Evolutionary conservation across 2,113 vertebrate species (phyloP).

Genomic region (Oncorhynchus keta): DNA sequence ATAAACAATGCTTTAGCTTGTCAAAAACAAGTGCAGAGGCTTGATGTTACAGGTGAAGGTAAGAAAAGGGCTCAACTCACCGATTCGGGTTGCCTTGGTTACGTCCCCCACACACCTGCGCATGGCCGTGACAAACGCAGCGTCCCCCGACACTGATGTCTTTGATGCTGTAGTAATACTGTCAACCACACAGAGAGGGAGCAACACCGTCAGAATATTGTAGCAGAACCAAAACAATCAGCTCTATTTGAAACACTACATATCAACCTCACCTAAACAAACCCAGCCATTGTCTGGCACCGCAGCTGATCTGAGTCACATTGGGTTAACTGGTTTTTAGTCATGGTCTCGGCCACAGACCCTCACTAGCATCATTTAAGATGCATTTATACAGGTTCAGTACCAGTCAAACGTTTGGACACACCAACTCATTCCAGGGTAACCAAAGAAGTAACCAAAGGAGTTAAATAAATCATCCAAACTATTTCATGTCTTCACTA

Average conservation of each 20-base stretch:
- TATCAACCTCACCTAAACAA: slow-evolving; percentile 24
- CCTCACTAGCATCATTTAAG: no score
- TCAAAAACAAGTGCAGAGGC: no score
- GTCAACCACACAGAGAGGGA: slow-evolving; percentile 27
- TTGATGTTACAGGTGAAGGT: no score
- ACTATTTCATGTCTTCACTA: no score
- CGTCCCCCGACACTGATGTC: slow-evolving; percentile 90
- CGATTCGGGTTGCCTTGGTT: slow-evolving; percentile 56
- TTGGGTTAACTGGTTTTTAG: no score
- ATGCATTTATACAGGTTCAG: no score
- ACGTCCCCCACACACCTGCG: slow-evolving; percentile 74
- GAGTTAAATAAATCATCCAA: no score
- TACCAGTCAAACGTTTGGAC: no score
- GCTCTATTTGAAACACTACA: not conserved
- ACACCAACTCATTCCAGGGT: no score
- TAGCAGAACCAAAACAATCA: not conserved
- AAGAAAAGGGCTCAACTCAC: slow-evolving; percentile 64
- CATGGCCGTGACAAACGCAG: slow-evolving; percentile 92
- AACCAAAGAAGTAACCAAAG: no score
- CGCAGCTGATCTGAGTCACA: not conserved
- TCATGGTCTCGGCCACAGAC: no score
- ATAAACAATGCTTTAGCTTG: no score
- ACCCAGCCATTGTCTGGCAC: not conserved
- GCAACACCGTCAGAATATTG: not conserved
- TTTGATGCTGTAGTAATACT: slow-evolving; percentile 97